Evolutionary conservation across 2,888 invertebrate species (phyloP).

Genomic region (Pyrrhosoma nymphula): DNA sequence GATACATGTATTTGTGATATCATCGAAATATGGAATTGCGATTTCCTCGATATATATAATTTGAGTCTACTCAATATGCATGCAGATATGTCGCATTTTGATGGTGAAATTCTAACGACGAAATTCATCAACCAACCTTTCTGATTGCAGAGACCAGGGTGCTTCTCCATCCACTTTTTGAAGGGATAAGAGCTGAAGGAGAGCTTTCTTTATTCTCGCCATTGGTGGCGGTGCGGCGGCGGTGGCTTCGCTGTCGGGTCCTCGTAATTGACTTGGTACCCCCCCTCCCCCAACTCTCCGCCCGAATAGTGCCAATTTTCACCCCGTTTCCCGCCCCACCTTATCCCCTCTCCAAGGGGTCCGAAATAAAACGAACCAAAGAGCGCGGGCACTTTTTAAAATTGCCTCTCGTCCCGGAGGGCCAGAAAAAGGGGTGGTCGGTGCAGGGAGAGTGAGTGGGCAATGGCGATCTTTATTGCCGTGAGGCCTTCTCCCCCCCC

Average conservation of each 20-base stretch:
- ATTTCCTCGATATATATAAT: no score
- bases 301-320: not conserved
- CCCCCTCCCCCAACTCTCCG: not conserved
- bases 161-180: not conserved
- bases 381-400: constrained; percentile 1
- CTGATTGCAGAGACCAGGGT: no score
- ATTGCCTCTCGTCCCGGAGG: not conserved
- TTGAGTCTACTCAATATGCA: no score
- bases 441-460: not conserved
- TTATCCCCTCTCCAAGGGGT: not conserved
- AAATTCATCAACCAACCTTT: no score
- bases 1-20: no score
- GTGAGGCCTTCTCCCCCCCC: not conserved
- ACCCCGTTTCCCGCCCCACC: not conserved
- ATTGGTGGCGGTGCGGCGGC: not conserved
- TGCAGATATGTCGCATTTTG: no score
- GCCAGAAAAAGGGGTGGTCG: not conserved
- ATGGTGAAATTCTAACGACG: no score
- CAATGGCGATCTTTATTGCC: constrained; percentile 15
- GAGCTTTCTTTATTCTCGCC: not conserved
- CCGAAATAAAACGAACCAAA: constrained; percentile 22
- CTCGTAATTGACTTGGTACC: not conserved
- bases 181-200: not conserved
- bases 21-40: no score
- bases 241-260: not conserved